phyloP scores from a whole-genome alignment of 2,888 invertebrate species.

The Emmelina monodactyla region DNA sequence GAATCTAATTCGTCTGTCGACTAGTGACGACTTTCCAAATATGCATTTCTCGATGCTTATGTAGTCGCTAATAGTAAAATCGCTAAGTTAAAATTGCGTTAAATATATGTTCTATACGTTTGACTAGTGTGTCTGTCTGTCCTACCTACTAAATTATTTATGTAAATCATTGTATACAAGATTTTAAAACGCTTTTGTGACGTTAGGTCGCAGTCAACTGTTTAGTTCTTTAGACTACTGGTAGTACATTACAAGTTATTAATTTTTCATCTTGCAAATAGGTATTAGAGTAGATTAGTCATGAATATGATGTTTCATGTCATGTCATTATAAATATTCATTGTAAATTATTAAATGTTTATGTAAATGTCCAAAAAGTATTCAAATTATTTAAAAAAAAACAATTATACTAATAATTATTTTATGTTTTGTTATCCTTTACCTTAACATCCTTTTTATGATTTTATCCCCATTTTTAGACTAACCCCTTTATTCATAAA shows the following conservation, averaged over 20 bases:
- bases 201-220: slow-evolving; percentile 45
- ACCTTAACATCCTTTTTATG: slow-evolving; percentile 25
- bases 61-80: slow-evolving; percentile 33
- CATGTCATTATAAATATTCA: slow-evolving; percentile 66
- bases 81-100: slow-evolving; percentile 20
- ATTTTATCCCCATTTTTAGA: slow-evolving; percentile 15
- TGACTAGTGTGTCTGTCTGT: slow-evolving; percentile 52
- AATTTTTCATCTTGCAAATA: slow-evolving; percentile 58
- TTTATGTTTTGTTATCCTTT: slow-evolving; percentile 54
- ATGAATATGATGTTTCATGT: slow-evolving; percentile 61
- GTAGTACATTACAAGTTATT: slow-evolving; percentile 57
- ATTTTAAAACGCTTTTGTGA: slow-evolving; percentile 48
- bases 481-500: background rate
- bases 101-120: slow-evolving; percentile 29
- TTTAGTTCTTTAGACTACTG: slow-evolving; percentile 55
- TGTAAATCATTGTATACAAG: slow-evolving; percentile 64
- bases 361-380: slow-evolving; percentile 68
- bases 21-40: slow-evolving; percentile 35
- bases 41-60: slow-evolving; percentile 49
- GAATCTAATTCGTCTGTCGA: too few species aligned
- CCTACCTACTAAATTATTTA: slow-evolving; percentile 60
- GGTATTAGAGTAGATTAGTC: slow-evolving; percentile 57
- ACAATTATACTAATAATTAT: slow-evolving; percentile 54
- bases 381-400: slow-evolving; percentile 66
- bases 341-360: slow-evolving; percentile 68